Conservation (phyloP, 2,797 vertebrate genomes). For the Australoheros facetus region DNA sequence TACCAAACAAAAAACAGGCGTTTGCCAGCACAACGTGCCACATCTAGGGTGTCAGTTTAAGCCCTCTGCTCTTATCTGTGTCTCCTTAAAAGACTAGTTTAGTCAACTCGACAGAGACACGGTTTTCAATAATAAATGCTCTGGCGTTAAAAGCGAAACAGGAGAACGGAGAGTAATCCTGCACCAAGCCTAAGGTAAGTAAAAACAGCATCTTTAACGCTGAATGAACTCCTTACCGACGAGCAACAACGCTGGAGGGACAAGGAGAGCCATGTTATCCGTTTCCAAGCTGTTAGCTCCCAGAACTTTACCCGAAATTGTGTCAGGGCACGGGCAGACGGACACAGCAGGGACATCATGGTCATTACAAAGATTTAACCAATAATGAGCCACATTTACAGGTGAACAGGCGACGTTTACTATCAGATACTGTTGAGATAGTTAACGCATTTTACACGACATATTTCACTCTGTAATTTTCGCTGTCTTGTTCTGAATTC, state of each 20-base stretch:
- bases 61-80: constrained; percentile 7
- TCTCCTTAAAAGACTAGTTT: constrained; percentile 30
- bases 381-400: background rate
- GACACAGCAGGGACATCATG: background rate
- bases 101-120: constrained; percentile 31
- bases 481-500: background rate
- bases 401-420: background rate
- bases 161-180: background rate
- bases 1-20: background rate
- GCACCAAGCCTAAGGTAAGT: constrained; percentile 23
- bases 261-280: constrained; percentile 1
- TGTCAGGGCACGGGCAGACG: background rate
- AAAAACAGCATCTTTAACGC: constrained; percentile 4
- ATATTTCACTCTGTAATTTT: background rate
- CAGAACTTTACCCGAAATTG: background rate
- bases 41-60: constrained; percentile 10
- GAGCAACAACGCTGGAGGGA: constrained; percentile 25
- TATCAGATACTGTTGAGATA: background rate
- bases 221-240: constrained; percentile 63
- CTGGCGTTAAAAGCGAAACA: background rate
- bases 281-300: background rate
- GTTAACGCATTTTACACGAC: background rate
- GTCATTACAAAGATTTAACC: constrained; percentile 24
- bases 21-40: background rate
- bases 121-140: constrained; percentile 43